These are phyloP conservation scores for Smutsia gigantea DNA, from an alignment of 2,797 vertebrate species.

Conservation along the genomic window DNA sequence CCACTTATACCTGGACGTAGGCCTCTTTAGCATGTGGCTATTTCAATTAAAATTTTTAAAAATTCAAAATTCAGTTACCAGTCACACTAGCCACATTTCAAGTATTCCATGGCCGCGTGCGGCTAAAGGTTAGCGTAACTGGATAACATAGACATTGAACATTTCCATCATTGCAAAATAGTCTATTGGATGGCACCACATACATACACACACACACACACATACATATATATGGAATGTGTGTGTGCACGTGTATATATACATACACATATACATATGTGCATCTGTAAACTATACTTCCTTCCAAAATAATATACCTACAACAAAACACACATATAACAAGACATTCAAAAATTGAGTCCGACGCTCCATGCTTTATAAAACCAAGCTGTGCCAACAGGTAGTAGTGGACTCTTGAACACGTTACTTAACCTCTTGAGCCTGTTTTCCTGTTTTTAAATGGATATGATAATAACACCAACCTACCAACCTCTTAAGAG, in stretches of 20 bases:
- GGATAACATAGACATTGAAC: not conserved
- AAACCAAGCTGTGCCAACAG: not conserved
- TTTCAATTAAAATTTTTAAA: not conserved
- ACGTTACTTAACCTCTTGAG: not conserved
- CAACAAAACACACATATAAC: not conserved
- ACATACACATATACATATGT: not conserved
- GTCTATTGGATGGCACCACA: not conserved
- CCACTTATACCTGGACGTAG: not conserved
- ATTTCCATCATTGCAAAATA: not conserved
- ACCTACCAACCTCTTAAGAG: not conserved
- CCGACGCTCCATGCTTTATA: not conserved
- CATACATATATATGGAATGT: not conserved
- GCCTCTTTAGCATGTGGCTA: not conserved
- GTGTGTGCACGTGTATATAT: not conserved
- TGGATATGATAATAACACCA: not conserved
- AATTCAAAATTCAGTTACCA: not conserved
- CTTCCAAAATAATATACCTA: not conserved
- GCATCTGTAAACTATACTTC: not conserved
- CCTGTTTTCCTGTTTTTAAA: conserved; percentile 14
- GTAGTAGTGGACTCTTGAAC: not conserved
- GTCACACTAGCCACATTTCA: not conserved
- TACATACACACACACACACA: not conserved
- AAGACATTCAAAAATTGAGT: not conserved
- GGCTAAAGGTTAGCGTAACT: not conserved
- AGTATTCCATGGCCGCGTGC: not conserved